Evolutionary conservation across 2,888 invertebrate species (phyloP).

Genomic region (Glaucopsyche alexis): DNA sequence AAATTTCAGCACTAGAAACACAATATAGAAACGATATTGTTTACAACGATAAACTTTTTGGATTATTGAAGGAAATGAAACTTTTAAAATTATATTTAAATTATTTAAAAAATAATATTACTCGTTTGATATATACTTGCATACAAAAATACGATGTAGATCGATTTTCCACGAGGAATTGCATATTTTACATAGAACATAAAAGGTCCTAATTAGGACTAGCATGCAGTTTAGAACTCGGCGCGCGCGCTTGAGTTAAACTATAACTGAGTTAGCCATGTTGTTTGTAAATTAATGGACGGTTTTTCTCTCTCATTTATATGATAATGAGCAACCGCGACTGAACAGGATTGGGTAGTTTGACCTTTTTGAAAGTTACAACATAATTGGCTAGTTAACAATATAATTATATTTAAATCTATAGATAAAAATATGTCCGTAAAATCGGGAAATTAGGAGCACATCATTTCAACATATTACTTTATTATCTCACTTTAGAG

Average conservation of each 20-base stretch:
- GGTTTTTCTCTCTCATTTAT: constrained; percentile 78
- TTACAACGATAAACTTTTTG: too few relatives aligned
- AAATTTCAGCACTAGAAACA: too few relatives aligned
- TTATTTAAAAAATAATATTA: too few relatives aligned
- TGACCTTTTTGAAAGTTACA: neutral
- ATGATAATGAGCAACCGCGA: constrained; percentile 73
- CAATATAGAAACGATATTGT: too few relatives aligned
- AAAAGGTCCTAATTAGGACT: constrained; percentile 54
- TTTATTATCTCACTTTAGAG: neutral
- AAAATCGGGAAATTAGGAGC: neutral
- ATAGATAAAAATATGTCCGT: neutral
- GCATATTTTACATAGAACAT: neutral
- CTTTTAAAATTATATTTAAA: too few relatives aligned
- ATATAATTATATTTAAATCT: constrained; percentile 72
- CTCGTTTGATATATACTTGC: too few relatives aligned
- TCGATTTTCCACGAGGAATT: too few relatives aligned
- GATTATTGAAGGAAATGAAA: too few relatives aligned
- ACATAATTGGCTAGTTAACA: constrained; percentile 43
- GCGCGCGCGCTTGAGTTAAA: constrained; percentile 74
- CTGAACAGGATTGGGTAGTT: constrained; percentile 38
- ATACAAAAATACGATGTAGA: too few relatives aligned
- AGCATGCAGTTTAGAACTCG: constrained; percentile 60
- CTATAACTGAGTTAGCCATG: constrained; percentile 78
- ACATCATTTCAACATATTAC: neutral
- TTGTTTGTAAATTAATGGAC: constrained; percentile 75